These are phyloP conservation scores for Myripristis jacobus DNA, from an alignment of 2,797 vertebrate species.

Conservation along the genomic window DNA sequence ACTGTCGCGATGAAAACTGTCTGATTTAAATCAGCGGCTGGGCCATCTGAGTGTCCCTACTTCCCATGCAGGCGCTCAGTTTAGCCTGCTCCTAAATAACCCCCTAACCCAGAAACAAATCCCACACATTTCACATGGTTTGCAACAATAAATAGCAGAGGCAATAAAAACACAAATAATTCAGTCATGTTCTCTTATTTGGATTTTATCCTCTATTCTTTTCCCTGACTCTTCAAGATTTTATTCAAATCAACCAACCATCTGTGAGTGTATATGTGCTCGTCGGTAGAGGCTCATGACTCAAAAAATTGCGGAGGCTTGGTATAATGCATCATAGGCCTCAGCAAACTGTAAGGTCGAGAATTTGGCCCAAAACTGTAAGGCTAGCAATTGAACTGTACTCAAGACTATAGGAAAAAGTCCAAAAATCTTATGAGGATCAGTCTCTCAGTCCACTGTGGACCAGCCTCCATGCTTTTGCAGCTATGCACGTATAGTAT, in stretches of 20 bases:
- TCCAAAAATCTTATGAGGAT: not conserved
- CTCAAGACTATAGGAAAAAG: not conserved
- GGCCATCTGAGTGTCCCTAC: too few species aligned
- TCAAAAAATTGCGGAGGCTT: slow-evolving; percentile 12
- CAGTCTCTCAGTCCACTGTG: not conserved
- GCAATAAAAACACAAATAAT: not conserved
- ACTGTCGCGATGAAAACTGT: too few species aligned
- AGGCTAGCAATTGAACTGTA: not conserved
- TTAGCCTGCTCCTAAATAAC: not conserved
- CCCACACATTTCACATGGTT: slow-evolving; percentile 4
- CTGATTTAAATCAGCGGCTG: too few species aligned
- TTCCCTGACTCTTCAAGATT: not conserved
- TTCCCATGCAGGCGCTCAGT: not conserved
- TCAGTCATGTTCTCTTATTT: slow-evolving; percentile 3
- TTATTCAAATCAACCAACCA: not conserved
- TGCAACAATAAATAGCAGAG: not conserved
- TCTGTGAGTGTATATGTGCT: not conserved
- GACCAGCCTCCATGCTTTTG: not conserved
- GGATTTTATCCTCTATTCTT: not conserved
- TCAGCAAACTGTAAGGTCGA: slow-evolving; percentile 22
- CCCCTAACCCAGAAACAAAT: slow-evolving; percentile 1
- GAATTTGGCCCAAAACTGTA: slow-evolving; percentile 15
- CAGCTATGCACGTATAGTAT: not conserved
- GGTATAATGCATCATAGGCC: slow-evolving; percentile 16
- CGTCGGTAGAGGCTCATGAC: slow-evolving; percentile 8